Conservation (phyloP, 2,888 invertebrate species). For the Lamellibrachia satsuma region DNA sequence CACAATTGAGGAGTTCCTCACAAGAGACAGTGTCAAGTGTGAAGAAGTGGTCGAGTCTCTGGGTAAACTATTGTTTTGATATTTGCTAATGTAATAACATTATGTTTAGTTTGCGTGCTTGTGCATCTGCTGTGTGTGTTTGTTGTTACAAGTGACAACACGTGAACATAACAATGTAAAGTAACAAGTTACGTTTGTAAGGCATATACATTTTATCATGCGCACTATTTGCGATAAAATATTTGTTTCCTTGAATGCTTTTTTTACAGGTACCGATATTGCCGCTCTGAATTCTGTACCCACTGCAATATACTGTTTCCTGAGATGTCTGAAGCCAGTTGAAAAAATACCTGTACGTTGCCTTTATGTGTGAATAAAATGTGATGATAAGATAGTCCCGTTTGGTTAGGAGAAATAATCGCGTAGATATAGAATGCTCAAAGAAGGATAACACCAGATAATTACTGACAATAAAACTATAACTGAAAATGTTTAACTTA, state of each 20-base stretch:
- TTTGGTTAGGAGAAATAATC: not conserved
- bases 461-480: too few relatives aligned
- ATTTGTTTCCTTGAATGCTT: not conserved
- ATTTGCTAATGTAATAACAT: not conserved
- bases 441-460: too few relatives aligned
- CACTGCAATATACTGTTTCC: slow-evolving; percentile 77
- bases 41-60: slow-evolving; percentile 17
- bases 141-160: too few relatives aligned
- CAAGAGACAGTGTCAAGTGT: slow-evolving; percentile 62
- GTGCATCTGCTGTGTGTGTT: too few relatives aligned
- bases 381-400: not conserved
- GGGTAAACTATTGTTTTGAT: not conserved
- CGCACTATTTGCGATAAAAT: not conserved
- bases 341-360: slow-evolving; percentile 29
- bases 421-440: too few relatives aligned
- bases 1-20: slow-evolving; percentile 69
- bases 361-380: not conserved
- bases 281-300: slow-evolving; percentile 77
- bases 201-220: too few relatives aligned
- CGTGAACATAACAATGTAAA: too few relatives aligned
- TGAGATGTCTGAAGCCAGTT: slow-evolving; percentile 60
- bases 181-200: too few relatives aligned
- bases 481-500: too few relatives aligned
- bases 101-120: not conserved
- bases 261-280: slow-evolving; percentile 71